Evolutionary conservation across 2,888 invertebrate genomes (phyloP).

Genomic region (Chrysomela aeneicollis): DNA sequence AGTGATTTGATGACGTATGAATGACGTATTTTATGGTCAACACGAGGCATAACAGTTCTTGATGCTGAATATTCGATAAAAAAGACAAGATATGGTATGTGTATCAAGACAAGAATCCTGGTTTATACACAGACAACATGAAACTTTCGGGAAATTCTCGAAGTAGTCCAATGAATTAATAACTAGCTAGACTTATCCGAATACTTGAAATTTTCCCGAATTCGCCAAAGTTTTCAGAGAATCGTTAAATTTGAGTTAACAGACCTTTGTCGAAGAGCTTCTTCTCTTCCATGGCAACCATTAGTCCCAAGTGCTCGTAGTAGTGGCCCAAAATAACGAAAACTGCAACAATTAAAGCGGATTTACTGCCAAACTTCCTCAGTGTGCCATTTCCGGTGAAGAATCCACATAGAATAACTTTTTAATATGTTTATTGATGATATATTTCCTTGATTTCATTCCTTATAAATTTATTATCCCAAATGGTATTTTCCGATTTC

Average conservation of each 20-base stretch:
- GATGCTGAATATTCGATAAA: too few species aligned
- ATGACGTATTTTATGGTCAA: too few species aligned
- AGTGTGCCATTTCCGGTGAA: conserved; percentile 17
- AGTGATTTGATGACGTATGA: too few species aligned
- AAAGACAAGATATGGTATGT: too few species aligned
- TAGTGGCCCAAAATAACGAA: conserved; percentile 90
- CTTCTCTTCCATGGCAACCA: conserved; percentile 84
- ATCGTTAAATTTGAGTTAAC: conserved; percentile 15
- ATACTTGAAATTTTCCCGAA: not conserved
- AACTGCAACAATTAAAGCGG: conserved; percentile 69
- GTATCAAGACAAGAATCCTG: too few species aligned
- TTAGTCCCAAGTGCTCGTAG: conserved; percentile 90
- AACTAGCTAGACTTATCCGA: too few species aligned
- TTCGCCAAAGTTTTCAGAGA: conserved; percentile 5
- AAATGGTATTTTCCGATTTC: too few species aligned
- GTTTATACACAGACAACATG: too few species aligned
- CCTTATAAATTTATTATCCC: too few species aligned
- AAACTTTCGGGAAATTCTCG: too few species aligned
- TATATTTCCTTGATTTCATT: not conserved
- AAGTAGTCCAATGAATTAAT: too few species aligned
- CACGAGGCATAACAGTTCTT: too few species aligned
- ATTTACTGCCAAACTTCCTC: conserved; percentile 18
- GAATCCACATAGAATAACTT: conserved; percentile 5
- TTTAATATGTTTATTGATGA: not conserved
- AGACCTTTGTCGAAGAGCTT: conserved; percentile 81